phyloP scores from a whole-genome alignment of 2,113 vertebrate genomes.

The Poicephalus gulielmi region DNA sequence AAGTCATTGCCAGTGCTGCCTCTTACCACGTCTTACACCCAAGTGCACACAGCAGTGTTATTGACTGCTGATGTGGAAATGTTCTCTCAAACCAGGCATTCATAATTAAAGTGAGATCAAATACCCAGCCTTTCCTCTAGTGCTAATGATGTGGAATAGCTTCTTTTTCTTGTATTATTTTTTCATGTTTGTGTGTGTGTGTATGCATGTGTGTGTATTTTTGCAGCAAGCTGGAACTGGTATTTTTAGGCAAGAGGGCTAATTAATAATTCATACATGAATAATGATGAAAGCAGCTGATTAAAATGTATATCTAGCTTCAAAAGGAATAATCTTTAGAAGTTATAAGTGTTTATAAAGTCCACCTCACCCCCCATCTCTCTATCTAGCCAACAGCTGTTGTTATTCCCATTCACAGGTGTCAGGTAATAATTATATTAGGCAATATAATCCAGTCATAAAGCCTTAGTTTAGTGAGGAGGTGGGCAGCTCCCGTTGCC shows the following conservation, averaged over 20 bases:
- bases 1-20: not conserved
- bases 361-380: not conserved
- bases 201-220: conserved; percentile 10
- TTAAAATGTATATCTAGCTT: conserved; percentile 89
- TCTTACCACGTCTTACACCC: not conserved
- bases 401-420: not conserved
- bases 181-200: conserved; percentile 49
- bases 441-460: not conserved
- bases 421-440: not conserved
- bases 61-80: conserved; percentile 67
- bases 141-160: conserved; percentile 68
- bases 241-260: conserved; percentile 74
- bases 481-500: not conserved
- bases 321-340: conserved; percentile 78
- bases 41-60: not conserved
- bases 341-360: conserved; percentile 67
- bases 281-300: conserved; percentile 88
- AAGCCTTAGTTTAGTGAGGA: not conserved
- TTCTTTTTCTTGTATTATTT: conserved; percentile 58
- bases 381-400: not conserved
- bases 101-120: conserved; percentile 76
- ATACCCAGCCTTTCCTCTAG: conserved; percentile 53
- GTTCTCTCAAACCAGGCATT: conserved; percentile 67
- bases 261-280: conserved; percentile 91
- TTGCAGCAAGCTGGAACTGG: conserved; percentile 72